phyloP scores from a whole-genome alignment of 2,797 vertebrate species.

The Xenopus petersii region DNA sequence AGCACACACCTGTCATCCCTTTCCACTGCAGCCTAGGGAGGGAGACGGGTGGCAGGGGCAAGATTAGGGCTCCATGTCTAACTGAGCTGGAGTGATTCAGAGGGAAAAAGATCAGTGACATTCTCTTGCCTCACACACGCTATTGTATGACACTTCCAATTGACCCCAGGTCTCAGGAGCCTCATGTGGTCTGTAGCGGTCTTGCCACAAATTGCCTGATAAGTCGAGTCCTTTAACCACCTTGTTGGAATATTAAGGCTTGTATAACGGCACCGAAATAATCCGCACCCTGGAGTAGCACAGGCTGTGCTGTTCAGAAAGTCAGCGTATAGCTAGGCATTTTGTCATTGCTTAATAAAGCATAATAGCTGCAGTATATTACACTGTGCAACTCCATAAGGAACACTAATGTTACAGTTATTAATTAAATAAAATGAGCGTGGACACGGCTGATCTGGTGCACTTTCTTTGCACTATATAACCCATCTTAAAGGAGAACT shows the following conservation, averaged over 20 bases:
- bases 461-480: no score
- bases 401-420: no score
- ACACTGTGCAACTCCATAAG: no score
- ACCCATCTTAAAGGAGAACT: no score
- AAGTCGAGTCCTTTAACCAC: background rate
- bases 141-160: constrained; percentile 3
- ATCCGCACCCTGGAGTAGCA: no score
- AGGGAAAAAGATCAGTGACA: constrained; percentile 12
- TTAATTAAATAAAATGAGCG: no score
- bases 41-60: background rate
- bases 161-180: background rate
- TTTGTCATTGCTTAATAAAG: no score
- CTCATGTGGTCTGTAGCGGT: background rate
- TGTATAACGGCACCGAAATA: background rate
- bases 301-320: no score
- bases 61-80: constrained; percentile 4
- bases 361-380: no score
- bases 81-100: constrained; percentile 1
- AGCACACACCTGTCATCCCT: constrained; percentile 37
- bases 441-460: no score
- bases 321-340: no score
- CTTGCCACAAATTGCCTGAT: background rate
- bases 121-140: constrained; percentile 10
- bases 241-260: background rate
- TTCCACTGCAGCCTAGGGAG: constrained; percentile 13